Conservation (phyloP, 1,140 invertebrate genomes). For the Brachionus calyciflorus region DNA sequence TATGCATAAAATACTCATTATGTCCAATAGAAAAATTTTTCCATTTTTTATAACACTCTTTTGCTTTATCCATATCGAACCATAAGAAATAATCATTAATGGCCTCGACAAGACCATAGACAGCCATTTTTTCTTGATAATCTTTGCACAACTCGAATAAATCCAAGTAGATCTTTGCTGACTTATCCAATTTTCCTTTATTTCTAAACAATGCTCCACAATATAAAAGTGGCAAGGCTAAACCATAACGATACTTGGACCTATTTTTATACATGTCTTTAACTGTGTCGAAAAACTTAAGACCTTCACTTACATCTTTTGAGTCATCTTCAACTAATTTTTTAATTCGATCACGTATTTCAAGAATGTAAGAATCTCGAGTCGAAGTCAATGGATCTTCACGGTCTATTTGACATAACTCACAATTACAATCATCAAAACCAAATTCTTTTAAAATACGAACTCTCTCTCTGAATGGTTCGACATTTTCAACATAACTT, state of each 20-base stretch:
- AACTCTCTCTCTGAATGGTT: not conserved
- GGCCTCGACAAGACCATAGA: slow-evolving; percentile 5
- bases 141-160: slow-evolving; percentile 31
- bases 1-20: slow-evolving; percentile 10
- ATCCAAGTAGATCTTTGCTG: not conserved
- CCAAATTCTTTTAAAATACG: not conserved
- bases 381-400: not conserved
- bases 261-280: slow-evolving; percentile 15
- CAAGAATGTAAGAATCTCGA: not conserved
- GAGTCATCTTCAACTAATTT: not conserved
- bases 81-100: slow-evolving; percentile 8
- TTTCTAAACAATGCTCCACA: not conserved
- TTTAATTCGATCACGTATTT: not conserved
- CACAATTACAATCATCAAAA: not conserved
- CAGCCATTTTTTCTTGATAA: slow-evolving; percentile 1
- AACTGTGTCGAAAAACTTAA: not conserved
- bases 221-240: not conserved
- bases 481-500: not conserved
- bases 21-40: not conserved
- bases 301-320: not conserved
- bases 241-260: not conserved
- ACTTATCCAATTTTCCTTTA: not conserved
- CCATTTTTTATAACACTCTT: not conserved
- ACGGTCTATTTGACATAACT: slow-evolving; percentile 17
- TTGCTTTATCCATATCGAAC: slow-evolving; percentile 14